Evolutionary conservation across 2,113 vertebrate genomes (phyloP), one percentile per base, ranked within the genome.

Genomic region (Casuarius casuarius): DNA sequence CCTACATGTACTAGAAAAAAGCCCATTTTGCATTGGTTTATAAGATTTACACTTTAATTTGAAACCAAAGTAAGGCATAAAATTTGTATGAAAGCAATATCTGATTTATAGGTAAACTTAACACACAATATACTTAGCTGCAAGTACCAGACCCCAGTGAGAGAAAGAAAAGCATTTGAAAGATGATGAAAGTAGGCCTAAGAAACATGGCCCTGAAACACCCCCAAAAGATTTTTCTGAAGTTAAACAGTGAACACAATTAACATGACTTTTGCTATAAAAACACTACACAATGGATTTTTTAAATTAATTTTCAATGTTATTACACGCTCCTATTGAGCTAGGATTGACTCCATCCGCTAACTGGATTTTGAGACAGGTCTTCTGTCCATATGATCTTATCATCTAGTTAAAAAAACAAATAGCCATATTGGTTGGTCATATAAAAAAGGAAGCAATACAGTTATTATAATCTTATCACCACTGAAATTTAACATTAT

Each of bases 21-120:
- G 70, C 52, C 63, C 35, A 70, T 93, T 96, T 96, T 91, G 81
- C 77, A 96, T 94, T 85, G 91, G 94, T 97, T 97, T 90, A 33
- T 81, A 94, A 95, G 90, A 97, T 97, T 95, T 96, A 94, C 91
- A 83, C 84, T 95, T 96, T 84, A 96, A 95, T 96, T 94, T 96
- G 78, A 95, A 97, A 96, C 28, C 68, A 93, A 84, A 96, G 56
- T 35, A 96, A 87, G 58, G 75, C 80, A 93, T 94, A 96, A 96
- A 74, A 93, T 95, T 92, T 91, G 92, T 93, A 92, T 89, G 85
- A 96, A 97, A 96, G 94, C 86, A 94, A 87, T 89, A 87, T 89
- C 77, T 96, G 96, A 97, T 97, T 96, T 96, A 96, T 80, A 92
- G 81, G 79, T 91, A 94, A 94, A 94, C 84, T 95, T 94, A 96